Percentiles rank a stretch among this genome's conserved stretches.
Conservation (phyloP, 2,113 vertebrate species). For the Peromyscus maniculatus region DNA sequence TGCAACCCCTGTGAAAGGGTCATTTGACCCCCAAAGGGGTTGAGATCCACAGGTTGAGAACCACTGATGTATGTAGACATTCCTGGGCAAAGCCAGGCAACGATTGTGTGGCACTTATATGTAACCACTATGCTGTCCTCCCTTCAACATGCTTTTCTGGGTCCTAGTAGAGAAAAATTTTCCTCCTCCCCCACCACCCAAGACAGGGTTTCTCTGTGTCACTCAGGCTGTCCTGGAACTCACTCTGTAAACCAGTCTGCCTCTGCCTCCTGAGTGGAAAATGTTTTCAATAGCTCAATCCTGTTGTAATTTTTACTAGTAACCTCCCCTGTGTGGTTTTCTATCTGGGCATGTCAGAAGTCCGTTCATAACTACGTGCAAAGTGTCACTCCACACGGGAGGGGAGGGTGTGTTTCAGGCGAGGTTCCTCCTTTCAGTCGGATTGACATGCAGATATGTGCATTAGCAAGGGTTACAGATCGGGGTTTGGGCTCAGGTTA, state of each 20-base stretch:
- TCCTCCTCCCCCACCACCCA: background rate
- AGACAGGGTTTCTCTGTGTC: background rate
- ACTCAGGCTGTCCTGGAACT: background rate
- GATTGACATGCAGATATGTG: background rate
- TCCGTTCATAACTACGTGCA: background rate
- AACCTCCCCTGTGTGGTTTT: background rate
- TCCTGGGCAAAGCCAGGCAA: background rate
- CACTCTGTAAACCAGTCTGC: background rate
- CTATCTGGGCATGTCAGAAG: background rate
- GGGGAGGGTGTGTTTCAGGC: background rate
- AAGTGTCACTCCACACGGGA: background rate
- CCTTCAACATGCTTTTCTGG: background rate
- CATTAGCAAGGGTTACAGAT: background rate
- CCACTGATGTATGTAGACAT: background rate
- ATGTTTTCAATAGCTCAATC: background rate
- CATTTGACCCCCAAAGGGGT: background rate
- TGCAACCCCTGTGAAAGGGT: background rate
- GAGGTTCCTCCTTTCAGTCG: background rate
- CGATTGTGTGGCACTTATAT: background rate
- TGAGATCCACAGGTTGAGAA: background rate
- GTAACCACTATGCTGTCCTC: background rate
- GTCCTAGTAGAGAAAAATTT: background rate
- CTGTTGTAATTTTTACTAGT: constrained; percentile 1
- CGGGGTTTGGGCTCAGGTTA: background rate
- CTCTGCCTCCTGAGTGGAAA: background rate